phyloP scores from a whole-genome alignment of 2,113 vertebrate genomes.

The Pangasianodon hypophthalmus region DNA sequence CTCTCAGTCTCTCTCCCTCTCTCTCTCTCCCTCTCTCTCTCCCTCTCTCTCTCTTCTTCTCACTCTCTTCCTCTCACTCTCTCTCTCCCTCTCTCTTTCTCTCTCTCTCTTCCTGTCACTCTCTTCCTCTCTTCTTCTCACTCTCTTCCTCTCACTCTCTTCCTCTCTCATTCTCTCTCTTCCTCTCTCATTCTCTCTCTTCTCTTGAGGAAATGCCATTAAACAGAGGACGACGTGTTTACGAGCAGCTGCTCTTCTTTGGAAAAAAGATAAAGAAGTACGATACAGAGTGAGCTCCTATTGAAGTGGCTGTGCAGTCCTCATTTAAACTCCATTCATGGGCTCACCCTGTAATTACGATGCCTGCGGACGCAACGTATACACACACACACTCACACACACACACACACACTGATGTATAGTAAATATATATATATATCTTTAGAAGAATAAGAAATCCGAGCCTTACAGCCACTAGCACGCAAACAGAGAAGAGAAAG shows the following conservation, averaged over 20 bases:
- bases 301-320: constrained; percentile 26
- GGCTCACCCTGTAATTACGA: constrained; percentile 50
- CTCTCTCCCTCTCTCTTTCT: constrained; percentile 10
- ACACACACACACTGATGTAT: not conserved
- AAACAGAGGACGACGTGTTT: constrained; percentile 55
- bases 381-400: not conserved
- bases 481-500: constrained; percentile 55
- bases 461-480: constrained; percentile 40
- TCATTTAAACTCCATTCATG: constrained; percentile 41
- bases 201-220: constrained; percentile 60
- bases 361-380: constrained; percentile 29
- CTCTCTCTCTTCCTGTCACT: constrained; percentile 28
- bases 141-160: too few species aligned
- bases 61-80: not conserved
- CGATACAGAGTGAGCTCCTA: constrained; percentile 16
- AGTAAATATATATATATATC: not conserved
- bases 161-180: too few species aligned
- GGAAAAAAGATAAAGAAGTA: constrained; percentile 27
- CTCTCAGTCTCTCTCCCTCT: constrained; percentile 33
- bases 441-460: constrained; percentile 41
- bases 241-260: constrained; percentile 44
- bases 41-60: constrained; percentile 6
- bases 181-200: constrained; percentile 22
- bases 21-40: constrained; percentile 27
- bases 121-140: too few species aligned